Evolutionary conservation across 2,888 invertebrate species (phyloP).

Genomic region (Steromphala cineraria): DNA sequence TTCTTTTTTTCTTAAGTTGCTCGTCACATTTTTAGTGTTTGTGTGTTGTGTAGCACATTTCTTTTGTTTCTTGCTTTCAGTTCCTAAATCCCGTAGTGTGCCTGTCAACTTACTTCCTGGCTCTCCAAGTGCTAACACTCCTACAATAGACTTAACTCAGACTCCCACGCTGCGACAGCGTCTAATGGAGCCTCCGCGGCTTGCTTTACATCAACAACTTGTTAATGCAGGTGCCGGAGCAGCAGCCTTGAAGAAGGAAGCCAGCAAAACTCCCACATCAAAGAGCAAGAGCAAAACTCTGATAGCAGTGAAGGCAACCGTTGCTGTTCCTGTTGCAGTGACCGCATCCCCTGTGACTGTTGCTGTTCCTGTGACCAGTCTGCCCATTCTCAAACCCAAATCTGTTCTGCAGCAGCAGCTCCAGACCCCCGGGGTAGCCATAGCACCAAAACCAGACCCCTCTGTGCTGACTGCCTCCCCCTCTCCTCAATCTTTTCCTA

Average conservation of each 20-base stretch:
- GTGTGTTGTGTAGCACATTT: constrained; percentile 35
- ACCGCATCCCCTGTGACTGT: constrained; percentile 24
- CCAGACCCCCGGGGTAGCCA: constrained; percentile 11
- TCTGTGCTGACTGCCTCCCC: neutral
- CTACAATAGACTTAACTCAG: constrained; percentile 45
- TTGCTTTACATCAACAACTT: constrained; percentile 47
- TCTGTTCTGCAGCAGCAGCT: constrained; percentile 33
- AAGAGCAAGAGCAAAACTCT: constrained; percentile 9
- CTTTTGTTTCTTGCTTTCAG: constrained; percentile 64
- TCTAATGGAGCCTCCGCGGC: constrained; percentile 61
- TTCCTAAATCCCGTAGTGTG: constrained; percentile 59
- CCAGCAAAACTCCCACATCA: neutral
- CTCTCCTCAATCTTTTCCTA: constrained; percentile 40
- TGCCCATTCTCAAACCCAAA: constrained; percentile 23
- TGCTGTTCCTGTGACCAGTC: neutral
- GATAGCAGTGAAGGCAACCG: neutral
- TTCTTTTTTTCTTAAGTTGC: neutral
- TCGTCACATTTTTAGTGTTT: constrained; percentile 14
- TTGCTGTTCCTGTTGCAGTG: neutral
- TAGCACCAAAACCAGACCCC: neutral
- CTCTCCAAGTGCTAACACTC: constrained; percentile 40
- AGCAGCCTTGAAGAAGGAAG: constrained; percentile 14
- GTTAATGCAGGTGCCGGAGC: constrained; percentile 43
- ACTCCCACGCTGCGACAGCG: constrained; percentile 65
- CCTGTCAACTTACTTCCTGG: constrained; percentile 50